Evolutionary conservation across 2,113 vertebrate species (phyloP).

Genomic region (human): GRCh38 chr7:41725001-41725500

Average conservation of each 20-base stretch:
- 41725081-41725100: not conserved
- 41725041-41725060: not conserved
- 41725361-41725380: slow-evolving; percentile 39
- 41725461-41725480: slow-evolving; percentile 43
- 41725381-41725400: slow-evolving; percentile 4
- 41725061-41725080: not conserved
- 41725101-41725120: not conserved
- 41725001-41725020: not conserved
- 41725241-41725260: slow-evolving; percentile 25
- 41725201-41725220: not conserved
- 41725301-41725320: slow-evolving; percentile 7
- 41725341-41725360: slow-evolving; percentile 41
- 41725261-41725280: not conserved
- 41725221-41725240: not conserved
- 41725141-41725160: not conserved
- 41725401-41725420: slow-evolving; percentile 54
- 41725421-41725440: not conserved
- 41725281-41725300: not conserved
- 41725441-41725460: slow-evolving; percentile 3
- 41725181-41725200: not conserved
- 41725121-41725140: not conserved
- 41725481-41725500: not conserved
- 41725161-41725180: not conserved
- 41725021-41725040: not conserved
- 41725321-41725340: not conserved